Percentiles rank a stretch among this genome's conserved stretches.
Evolutionary conservation across 1,140 invertebrate species (phyloP).

Genomic region (Nephotettix cincticeps): DNA sequence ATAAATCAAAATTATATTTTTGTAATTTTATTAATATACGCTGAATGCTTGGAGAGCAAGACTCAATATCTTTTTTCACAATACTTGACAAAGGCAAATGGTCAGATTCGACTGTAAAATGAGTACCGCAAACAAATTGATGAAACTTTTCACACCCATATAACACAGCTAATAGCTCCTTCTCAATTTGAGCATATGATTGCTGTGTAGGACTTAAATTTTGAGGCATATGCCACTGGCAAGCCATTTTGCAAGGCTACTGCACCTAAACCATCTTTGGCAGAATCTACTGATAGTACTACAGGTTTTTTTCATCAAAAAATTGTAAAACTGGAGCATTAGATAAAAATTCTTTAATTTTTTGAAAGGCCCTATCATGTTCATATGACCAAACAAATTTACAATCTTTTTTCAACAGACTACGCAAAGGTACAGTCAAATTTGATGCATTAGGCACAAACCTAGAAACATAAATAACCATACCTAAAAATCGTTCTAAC

Average conservation of each 20-base stretch:
- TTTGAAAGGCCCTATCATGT: neutral
- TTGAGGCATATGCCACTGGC: neutral
- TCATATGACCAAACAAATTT: conserved; percentile 2
- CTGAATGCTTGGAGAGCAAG: neutral
- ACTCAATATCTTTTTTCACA: neutral
- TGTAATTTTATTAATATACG: conserved; percentile 2
- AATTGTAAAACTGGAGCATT: neutral
- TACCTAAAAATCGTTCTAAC: neutral
- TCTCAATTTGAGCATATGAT: conserved; percentile 49
- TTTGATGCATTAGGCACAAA: neutral
- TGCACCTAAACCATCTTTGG: neutral
- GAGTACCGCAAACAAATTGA: neutral
- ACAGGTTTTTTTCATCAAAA: neutral
- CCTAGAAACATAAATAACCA: neutral
- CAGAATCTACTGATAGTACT: neutral
- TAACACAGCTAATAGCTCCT: conserved; percentile 46
- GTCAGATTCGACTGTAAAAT: neutral
- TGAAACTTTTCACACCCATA: conserved; percentile 44
- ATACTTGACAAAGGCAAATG: neutral
- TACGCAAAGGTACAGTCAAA: neutral
- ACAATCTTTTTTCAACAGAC: neutral
- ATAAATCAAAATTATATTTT: neutral
- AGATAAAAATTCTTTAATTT: neutral
- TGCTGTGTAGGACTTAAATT: conserved; percentile 39
- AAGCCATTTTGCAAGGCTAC: neutral